Percentiles rank a stretch among this genome's conserved stretches.
These are phyloP conservation scores for Drosophila trichaetosa DNA, from an alignment of 2,888 invertebrate genomes.

Conservation along the genomic window DNA sequence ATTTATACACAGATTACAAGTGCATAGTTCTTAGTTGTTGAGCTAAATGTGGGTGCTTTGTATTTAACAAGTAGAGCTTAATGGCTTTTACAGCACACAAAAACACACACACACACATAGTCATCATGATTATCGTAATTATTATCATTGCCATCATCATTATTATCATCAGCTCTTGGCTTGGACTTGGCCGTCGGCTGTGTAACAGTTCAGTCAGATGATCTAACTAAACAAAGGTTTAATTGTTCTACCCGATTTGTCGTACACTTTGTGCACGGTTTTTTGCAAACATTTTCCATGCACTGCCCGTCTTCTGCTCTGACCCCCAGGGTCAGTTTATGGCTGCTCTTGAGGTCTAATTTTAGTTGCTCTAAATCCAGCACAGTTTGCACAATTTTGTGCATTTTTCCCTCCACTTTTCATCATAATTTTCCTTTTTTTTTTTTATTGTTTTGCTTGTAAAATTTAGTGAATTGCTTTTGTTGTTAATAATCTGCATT, in stretches of 20 bases:
- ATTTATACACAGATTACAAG: slow-evolving; percentile 73
- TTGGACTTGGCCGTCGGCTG: slow-evolving; percentile 33
- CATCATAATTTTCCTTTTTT: slow-evolving; percentile 5
- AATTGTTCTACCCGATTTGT: slow-evolving; percentile 58
- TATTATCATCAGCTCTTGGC: slow-evolving; percentile 35
- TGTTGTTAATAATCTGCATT: slow-evolving; percentile 48
- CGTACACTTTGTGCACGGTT: slow-evolving; percentile 14
- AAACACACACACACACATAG: slow-evolving; percentile 20
- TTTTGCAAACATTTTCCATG: not conserved
- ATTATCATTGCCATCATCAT: slow-evolving; percentile 22
- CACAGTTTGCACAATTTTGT: slow-evolving; percentile 21
- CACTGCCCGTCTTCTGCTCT: not conserved
- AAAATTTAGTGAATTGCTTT: slow-evolving; percentile 15
- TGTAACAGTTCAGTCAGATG: slow-evolving; percentile 5
- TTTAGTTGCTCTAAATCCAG: slow-evolving; percentile 42
- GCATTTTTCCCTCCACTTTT: slow-evolving; percentile 23
- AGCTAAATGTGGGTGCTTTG: slow-evolving; percentile 75
- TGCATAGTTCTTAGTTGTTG: slow-evolving; percentile 58
- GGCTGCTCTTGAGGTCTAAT: slow-evolving; percentile 30
- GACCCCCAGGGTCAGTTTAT: slow-evolving; percentile 2
- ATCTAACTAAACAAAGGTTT: slow-evolving; percentile 64
- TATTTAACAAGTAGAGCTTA: slow-evolving; percentile 79
- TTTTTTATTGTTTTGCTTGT: not conserved
- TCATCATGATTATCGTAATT: slow-evolving; percentile 31
- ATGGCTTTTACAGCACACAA: slow-evolving; percentile 72